Base-by-base conservation (phyloP, 23 tunicate species). In the Diplosoma virens region DNA sequence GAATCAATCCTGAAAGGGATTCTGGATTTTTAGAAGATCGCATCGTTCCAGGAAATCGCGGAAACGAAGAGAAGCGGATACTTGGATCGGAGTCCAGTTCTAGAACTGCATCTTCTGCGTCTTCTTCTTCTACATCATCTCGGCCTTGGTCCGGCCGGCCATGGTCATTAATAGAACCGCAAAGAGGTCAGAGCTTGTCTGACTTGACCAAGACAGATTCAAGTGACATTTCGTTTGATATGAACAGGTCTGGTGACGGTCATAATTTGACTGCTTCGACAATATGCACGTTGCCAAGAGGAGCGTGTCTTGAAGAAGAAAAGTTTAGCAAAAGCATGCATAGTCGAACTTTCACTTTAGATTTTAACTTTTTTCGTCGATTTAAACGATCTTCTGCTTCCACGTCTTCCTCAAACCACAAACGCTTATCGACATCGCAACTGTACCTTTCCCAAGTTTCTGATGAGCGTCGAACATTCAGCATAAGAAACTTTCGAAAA, bases 1-100 rank as follows among this genome's bases (percentile, higher is more conserved):
- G 9, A 4, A 35, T 61, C 2, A 61, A 34, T 3, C 5, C 30
- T 27, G 5, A 25, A 4, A 4, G 22, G 4, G 14, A 22, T 27
- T 25, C 24, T 11, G 63, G 63, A 16, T 4, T 20, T 55, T 4
- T 11, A 4, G 30, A 27, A 27, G 69, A 29, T 4, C 6, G 21
- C 17, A 28, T 27, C 34, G 35, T 4, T n/a, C 69, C 35, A 3
- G 21, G 35, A 14, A 61, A 5, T 35, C 6, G 6, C 9, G 30
- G 18, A 61, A n/a, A 4, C 23, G 69, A 61, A 26, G 69, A 67
- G 6, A 35, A 35, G 45, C 80, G 87, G 23, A 75, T 82, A 47
- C 87, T 81, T 4, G 87, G 80, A 46, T 82, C 87, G 27, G 87
- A 82, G 67, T 82, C 87, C 17, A 82, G 87, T 27, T 82, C 87